Evolutionary conservation across 1,140 invertebrate genomes (phyloP).

Genomic region (Nephotettix cincticeps): DNA sequence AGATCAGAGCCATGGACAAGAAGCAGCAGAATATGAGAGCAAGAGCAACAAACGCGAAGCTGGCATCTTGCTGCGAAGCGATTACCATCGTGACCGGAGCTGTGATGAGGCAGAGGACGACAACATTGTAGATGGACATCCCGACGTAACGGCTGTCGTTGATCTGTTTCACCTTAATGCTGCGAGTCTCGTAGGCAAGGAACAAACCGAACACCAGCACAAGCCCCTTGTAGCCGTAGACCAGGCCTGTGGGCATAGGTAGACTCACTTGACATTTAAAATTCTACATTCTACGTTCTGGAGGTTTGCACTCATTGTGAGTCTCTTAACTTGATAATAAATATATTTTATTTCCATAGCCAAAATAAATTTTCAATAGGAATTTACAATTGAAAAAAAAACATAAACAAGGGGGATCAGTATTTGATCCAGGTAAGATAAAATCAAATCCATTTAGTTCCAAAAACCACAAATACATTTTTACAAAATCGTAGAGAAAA

Average conservation of each 20-base stretch:
- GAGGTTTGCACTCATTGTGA: too few species aligned
- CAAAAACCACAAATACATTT: too few species aligned
- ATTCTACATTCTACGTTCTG: too few species aligned
- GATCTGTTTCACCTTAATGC: constrained; percentile 91
- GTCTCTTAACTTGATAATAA: too few species aligned
- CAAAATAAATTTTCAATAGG: too few species aligned
- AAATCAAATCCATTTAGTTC: too few species aligned
- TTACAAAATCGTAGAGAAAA: too few species aligned
- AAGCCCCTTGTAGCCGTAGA: constrained; percentile 96
- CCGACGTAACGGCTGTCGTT: constrained; percentile 97
- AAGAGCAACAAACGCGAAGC: constrained; percentile 93
- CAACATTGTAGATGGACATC: constrained; percentile 99
- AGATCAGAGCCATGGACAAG: constrained; percentile 95
- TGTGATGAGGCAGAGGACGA: constrained; percentile 95
- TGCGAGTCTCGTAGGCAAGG: constrained; percentile 95
- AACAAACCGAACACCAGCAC: constrained; percentile 96
- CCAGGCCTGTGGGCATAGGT: constrained; percentile 68
- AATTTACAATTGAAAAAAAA: too few species aligned
- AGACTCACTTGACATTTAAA: background rate
- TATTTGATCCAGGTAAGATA: too few species aligned
- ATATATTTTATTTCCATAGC: too few species aligned
- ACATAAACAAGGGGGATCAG: too few species aligned
- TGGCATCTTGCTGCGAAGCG: constrained; percentile 93
- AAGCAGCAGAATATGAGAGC: constrained; percentile 95
- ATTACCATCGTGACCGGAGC: constrained; percentile 97